These are phyloP conservation scores for Pteromalus puparum DNA, from an alignment of 1,140 invertebrate genomes.

Conservation along the genomic window DNA sequence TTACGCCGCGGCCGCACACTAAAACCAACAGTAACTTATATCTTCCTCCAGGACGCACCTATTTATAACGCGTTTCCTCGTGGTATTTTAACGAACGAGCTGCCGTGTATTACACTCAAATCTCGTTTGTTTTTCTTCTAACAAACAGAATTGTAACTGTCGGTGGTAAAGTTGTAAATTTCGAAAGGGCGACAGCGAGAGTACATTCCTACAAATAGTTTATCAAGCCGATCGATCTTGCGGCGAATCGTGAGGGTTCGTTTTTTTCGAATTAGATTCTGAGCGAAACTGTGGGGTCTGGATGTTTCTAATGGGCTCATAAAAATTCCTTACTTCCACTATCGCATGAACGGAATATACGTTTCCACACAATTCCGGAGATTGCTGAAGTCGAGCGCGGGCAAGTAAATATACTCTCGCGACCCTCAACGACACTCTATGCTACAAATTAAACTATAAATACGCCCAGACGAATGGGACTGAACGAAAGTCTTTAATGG, in stretches of 20 bases:
- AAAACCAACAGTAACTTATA: neutral
- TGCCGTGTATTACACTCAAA: neutral
- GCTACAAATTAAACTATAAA: slow-evolving; percentile 74
- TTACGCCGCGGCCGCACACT: neutral
- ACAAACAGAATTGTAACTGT: neutral
- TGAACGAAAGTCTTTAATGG: slow-evolving; percentile 58
- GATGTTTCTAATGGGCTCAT: slow-evolving; percentile 60
- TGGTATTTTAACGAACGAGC: neutral
- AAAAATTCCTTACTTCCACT: slow-evolving; percentile 65
- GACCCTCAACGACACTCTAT: slow-evolving; percentile 67
- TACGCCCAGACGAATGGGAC: slow-evolving; percentile 61
- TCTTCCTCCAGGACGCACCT: neutral
- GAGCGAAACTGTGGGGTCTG: neutral
- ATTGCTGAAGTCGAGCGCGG: slow-evolving; percentile 45
- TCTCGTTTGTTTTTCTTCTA: neutral
- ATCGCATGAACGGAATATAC: slow-evolving; percentile 57
- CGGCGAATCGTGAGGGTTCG: neutral
- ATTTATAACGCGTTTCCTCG: slow-evolving; percentile 1
- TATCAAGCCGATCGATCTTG: slow-evolving; percentile 15
- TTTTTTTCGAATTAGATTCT: slow-evolving; percentile 7
- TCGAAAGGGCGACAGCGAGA: neutral
- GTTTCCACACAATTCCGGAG: slow-evolving; percentile 54
- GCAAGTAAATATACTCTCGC: slow-evolving; percentile 68
- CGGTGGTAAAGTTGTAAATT: neutral
- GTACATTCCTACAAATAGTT: slow-evolving; percentile 22